Base-by-base conservation (phyloP, 2,113 vertebrate genomes). In the Hepsetus odoe region DNA sequence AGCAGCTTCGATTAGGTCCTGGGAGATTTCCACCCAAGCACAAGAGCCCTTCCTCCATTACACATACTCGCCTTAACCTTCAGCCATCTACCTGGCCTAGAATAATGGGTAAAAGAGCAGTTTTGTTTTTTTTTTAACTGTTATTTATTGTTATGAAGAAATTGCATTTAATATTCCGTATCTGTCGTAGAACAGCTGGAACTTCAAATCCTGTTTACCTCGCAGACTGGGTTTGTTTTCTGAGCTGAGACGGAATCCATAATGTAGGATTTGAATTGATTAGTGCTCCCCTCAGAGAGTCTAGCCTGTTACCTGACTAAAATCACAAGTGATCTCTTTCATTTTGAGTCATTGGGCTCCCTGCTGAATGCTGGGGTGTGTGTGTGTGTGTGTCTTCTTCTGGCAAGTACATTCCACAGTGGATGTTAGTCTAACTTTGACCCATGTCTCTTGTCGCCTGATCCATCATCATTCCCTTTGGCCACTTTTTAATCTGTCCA, bases 201-300 rank as follows among this genome's bases (percentile, higher is more conserved):
- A 26, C 28, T n/a, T 32, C 46, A 75, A 58, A 83, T 59, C 56
- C 66, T 66, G 72, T 72, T 79, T 46, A 58, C 71, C 72, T 64
- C 64, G 13, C 76, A 44, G 22, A 49, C n/a, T 18, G 65, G 33
- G 56, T 79, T 82, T 76, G 76, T 81, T 77, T 80, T 83, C 46
- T 18, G 10, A 62, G 40, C 49, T n/a, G 22, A 22, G 38, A 46
- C 46, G 1, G 76, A 69, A 81, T 82, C 30, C 13, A 49, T 83
- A 75, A 82, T 84, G 62, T 62, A 35, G 74, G 77, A 73, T 86
- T 81, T 72, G 56, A 79, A 80, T 83, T 83, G 77, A 84, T 86
- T 79, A 76, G 68, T 35, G 33, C 22, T 72, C 65, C 58, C 49
- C 16, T 13, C 55, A 24, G 38, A 26, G 32, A 69, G 55, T 61